Evolutionary conservation across 2,888 invertebrate genomes (phyloP), one percentile per base, ranked within the genome.

Genomic region (Cheilosia impressa): DNA sequence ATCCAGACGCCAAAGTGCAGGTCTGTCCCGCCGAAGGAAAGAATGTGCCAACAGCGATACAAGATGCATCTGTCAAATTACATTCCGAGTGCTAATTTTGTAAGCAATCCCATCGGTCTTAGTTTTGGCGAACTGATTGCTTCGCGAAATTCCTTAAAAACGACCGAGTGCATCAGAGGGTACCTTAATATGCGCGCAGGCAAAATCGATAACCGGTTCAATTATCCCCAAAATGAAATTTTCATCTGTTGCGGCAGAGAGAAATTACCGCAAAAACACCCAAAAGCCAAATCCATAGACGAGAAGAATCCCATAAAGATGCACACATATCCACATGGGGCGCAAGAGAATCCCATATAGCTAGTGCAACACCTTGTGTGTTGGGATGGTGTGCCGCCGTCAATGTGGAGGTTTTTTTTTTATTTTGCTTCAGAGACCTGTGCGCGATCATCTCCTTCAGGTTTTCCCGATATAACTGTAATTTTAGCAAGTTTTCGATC

Each of bases 401-500:
- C 53, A 38, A 57, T 31, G 58, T 62, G 53, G n/a, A 27, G 38
- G 19, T 5, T 34, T 17, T 53, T n/a, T 43, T 43, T 45, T 41
- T 66, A 24, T 60, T 10, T 60, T 31, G 0, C n/a, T 15, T 6
- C 52, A 27, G 22, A 62, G 65, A 66, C 58, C 50, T 69, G 27
- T 53, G 73, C 75, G 68, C 71, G 78, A 78, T 77, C 85, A 78
- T 71, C 85, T 77, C 58, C 72, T 77, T 87, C 77, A 79, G 85
- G 87, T 87, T 87, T 80, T 87, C 55, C 73, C 79, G 76, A 84
- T 87, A 81, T 87, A 87, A 87, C 87, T 85, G 87, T 87, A 69
- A 87, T 87, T 87, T 87, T 79, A 87, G 87, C 87, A 79, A 87
- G 84, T 87, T 87, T 82, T 84, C 84, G 81, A 81, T 85, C 78